Evolutionary conservation across 2,113 vertebrate species (phyloP), one percentile per base, ranked within the genome.

Genomic region (Oreochromis tanganicae): DNA sequence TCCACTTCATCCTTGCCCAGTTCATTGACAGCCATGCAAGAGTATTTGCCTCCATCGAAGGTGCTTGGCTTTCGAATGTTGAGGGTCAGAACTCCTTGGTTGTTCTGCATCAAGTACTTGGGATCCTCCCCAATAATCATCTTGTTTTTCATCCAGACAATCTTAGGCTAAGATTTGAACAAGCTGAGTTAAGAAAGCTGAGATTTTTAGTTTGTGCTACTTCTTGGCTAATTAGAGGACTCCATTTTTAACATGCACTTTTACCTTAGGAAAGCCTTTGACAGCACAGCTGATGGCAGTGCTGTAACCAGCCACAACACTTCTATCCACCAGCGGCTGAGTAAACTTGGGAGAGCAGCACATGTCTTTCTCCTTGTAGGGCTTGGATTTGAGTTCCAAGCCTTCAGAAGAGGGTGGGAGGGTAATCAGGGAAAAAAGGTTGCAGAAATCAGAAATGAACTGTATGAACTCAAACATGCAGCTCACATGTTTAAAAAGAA

Each of bases 61-160:
- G 96, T 85, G 11, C 97, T 96, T 0, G 97, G 97, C 32, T 97
- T 98, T 43, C 98, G 97, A 85, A 97, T 98, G 91, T 97, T 97
- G 11, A 98, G 97, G 2, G 98, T 98, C 90, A 98, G 90, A 66
- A 98, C 96, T 0, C 98, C 98, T 93, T 98, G 97, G 91, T 97
- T 93, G 92, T 98, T 98, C 81, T 95, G 96, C 96, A 97, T 98
- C 91, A 98, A 91, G 94, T 93, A 98, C 89, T 97, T 98, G 48
- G 97, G 97, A 54, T 98, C 96, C 7, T 97, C 97, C 0, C 95
- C 91, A 7, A 98, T 94, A 41, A 97, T 97, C 97, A 97, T 96
- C 84, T 94, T 97, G 93, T 98, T 98, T 94, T 98, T 98, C 97
- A 98, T 97, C 98, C 98, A 98, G 68, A 96, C 83, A 59, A 98